Percentiles rank a stretch among this genome's conserved stretches.
These are phyloP conservation scores for Chrysochloris asiatica DNA, from an alignment of 2,113 vertebrate genomes.

Conservation along the genomic window DNA sequence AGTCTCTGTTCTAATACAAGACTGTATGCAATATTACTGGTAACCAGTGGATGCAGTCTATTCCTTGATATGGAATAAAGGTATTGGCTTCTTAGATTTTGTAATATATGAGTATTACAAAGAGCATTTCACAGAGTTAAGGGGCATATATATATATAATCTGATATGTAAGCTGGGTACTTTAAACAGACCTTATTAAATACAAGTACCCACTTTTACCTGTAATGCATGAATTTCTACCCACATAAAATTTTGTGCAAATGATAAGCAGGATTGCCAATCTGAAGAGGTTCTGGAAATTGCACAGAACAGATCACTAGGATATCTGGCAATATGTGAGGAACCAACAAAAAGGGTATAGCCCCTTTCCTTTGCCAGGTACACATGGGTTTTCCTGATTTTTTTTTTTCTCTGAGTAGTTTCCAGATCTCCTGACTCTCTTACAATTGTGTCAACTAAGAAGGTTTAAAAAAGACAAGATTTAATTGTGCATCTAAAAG, in stretches of 20 bases:
- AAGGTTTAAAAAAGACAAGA: constrained; percentile 8
- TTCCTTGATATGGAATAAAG: constrained; percentile 10
- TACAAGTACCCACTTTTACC: not conserved
- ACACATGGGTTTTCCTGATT: not conserved
- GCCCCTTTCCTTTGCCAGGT: not conserved
- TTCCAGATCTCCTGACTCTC: not conserved
- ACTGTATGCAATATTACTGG: not conserved
- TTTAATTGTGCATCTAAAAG: constrained; percentile 21
- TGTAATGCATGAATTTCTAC: not conserved
- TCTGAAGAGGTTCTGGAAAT: not conserved
- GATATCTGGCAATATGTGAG: not conserved
- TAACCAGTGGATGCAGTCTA: not conserved
- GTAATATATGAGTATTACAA: not conserved
- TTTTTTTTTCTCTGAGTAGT: not conserved
- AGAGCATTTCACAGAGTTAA: constrained; percentile 1
- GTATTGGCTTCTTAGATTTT: not conserved
- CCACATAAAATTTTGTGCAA: not conserved
- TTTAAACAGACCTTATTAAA: too few species aligned
- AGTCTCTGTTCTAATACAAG: not conserved
- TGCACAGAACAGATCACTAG: not conserved
- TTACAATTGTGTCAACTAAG: not conserved
- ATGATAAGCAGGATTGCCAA: not conserved
- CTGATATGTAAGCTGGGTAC: not conserved
- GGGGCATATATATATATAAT: not conserved
- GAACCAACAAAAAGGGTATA: not conserved